These are phyloP conservation scores for Podarcis muralis DNA, from an alignment of 2,113 vertebrate genomes.

Conservation along the genomic window DNA sequence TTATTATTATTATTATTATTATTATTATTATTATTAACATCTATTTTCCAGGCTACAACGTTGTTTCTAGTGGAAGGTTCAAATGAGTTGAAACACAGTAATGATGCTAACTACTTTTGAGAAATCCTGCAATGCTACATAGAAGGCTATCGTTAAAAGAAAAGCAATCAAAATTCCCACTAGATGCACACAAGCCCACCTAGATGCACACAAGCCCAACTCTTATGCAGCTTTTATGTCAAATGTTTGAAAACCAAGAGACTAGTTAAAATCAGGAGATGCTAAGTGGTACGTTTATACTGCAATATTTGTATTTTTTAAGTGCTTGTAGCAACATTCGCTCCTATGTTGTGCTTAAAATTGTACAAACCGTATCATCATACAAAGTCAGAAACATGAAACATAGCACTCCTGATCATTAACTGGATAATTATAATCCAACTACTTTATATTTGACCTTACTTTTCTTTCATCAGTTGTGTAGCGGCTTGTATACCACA, in stretches of 20 bases:
- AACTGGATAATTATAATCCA: not conserved
- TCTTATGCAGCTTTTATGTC: not conserved
- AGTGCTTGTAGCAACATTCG: not conserved
- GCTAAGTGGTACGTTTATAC: not conserved
- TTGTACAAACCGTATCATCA: not conserved
- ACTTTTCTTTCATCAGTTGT: conserved; percentile 94
- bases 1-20: no score
- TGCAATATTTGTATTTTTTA: not conserved
- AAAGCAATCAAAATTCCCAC: not conserved
- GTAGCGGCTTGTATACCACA: conserved; percentile 90
- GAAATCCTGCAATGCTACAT: not conserved
- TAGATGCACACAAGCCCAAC: not conserved
- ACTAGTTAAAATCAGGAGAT: not conserved
- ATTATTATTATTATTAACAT: no score
- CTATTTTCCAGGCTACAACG: not conserved
- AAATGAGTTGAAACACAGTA: not conserved
- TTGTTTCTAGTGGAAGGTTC: not conserved
- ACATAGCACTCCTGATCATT: not conserved
- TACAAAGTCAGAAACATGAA: fast-evolving
- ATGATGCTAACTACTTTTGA: not conserved
- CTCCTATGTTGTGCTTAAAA: not conserved
- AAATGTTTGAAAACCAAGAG: not conserved
- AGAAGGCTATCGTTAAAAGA: not conserved
- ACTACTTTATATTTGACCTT: conserved; percentile 51
- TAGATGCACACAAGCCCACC: not conserved